Evolutionary conservation across 2,888 invertebrate genomes (phyloP), one percentile per base, ranked within the genome.

Genomic region (Gerris lacustris): DNA sequence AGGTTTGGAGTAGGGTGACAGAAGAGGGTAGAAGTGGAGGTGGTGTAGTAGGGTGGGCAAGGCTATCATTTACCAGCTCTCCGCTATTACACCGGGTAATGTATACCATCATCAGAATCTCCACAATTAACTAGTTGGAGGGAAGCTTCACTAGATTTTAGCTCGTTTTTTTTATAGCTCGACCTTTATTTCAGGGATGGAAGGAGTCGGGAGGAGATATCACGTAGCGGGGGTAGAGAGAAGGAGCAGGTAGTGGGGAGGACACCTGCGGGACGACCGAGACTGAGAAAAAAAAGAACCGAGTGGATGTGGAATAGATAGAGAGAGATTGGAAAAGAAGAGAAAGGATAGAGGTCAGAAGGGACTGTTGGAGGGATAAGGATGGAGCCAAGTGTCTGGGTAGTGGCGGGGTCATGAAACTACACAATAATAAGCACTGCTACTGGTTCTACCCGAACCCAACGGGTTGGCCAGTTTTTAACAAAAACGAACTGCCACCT

Each of bases 401-500:
- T 31, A 31, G 31, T 55, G 15, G 55, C 9, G 55, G 55, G 55
- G 55, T 55, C 55, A 55, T 55, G 55, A 55, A 55, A 55, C 55
- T 55, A 55, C 15, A 55, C 55, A 55, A 55, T 55, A 55, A 55
- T 55, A 55, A 55, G 55, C 11, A 55, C 55, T 55, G 55, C 55
- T 55, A 55, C 55, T 55, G 55, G 55, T 55, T 55, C 55, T 55
- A 55, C 55, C 55, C 55, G 55, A 55, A 31, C 31, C 31, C 31
- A 31, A 55, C 55, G 55, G 55, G 55, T 55, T 55, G 15, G 55
- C 55, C 55, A 55, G 55, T 11, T 55, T 31, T 55, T 55, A 55
- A 55, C 55, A 15, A 55, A 55, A 55, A 55, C 55, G 31, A 31
- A 31, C 55, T 55, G 55, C 9, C 55, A 55, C 55, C 31, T 31